These are phyloP conservation scores for Ashinkailepas kermadecensis DNA, from an alignment of 2,888 invertebrate species.

Conservation along the genomic window DNA sequence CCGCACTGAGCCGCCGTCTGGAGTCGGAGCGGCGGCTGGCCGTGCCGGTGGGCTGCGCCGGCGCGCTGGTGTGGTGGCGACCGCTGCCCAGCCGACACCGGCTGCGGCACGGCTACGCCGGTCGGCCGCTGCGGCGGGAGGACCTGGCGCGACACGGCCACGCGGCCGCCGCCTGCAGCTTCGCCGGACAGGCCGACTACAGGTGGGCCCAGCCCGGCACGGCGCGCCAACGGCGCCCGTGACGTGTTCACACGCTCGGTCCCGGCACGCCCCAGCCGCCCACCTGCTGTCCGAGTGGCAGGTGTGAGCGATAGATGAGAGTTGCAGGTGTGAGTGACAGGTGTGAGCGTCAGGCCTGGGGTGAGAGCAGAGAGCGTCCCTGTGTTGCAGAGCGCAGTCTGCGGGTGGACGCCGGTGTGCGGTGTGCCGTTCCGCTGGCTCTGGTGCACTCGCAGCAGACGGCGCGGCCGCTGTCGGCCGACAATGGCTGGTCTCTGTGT, in stretches of 20 bases:
- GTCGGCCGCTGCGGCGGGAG: conserved; percentile 2
- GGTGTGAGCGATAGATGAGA: too few species aligned
- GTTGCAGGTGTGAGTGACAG: too few species aligned
- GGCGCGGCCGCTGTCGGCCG: not conserved
- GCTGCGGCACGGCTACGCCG: not conserved
- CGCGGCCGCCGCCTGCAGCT: not conserved
- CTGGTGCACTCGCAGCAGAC: not conserved
- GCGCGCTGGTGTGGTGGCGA: conserved; percentile 15
- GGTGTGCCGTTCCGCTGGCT: not conserved
- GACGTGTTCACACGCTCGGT: not conserved
- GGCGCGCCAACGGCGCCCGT: not conserved
- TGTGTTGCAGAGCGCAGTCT: not conserved
- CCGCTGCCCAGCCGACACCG: not conserved
- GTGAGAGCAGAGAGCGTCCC: not conserved
- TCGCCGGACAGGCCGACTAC: not conserved
- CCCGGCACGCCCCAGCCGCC: too few species aligned
- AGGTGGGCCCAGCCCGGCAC: not conserved
- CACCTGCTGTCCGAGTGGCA: too few species aligned
- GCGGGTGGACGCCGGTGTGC: not conserved
- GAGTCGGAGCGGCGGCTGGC: conserved; percentile 1
- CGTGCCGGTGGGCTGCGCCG: not conserved
- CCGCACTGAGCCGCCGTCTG: not conserved
- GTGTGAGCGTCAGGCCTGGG: too few species aligned
- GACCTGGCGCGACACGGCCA: not conserved
- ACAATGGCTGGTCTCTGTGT: not conserved